Conservation (phyloP, 2,797 vertebrate genomes). For the Passerculus sandwichensis region DNA sequence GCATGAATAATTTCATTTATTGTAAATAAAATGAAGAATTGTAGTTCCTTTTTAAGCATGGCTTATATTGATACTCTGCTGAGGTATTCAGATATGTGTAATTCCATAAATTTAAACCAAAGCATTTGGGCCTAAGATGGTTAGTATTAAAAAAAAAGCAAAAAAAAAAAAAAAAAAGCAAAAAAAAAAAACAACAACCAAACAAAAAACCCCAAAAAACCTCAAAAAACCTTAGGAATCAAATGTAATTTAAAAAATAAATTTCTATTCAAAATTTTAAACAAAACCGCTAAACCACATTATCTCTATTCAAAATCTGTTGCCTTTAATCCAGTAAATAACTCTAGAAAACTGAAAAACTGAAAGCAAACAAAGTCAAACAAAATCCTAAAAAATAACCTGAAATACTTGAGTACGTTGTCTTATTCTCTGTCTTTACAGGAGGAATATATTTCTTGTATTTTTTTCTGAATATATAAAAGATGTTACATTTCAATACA, state of each 20-base stretch:
- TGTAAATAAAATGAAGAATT: not conserved
- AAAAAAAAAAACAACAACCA: no score
- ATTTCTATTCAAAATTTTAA: constrained; percentile 42
- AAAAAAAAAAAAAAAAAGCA: not conserved
- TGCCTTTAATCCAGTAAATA: constrained; percentile 55
- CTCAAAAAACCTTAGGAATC: not conserved
- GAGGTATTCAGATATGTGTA: constrained; percentile 8
- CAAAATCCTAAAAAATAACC: constrained; percentile 34
- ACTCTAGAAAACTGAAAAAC: constrained; percentile 55
- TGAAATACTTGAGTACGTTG: constrained; percentile 1
- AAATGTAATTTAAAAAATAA: constrained; percentile 43
- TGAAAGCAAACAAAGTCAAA: constrained; percentile 60
- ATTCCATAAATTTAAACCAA: not conserved
- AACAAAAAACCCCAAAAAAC: not conserved
- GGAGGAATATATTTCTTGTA: not conserved
- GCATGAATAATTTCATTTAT: not conserved
- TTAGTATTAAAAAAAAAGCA: not conserved
- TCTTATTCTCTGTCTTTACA: constrained; percentile 29
- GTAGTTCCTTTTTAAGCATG: not conserved
- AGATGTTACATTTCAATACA: not conserved
- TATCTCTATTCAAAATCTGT: constrained; percentile 22
- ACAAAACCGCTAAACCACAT: not conserved
- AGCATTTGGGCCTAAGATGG: not conserved
- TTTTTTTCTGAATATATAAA: constrained; percentile 20
- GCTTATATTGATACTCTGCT: not conserved